A percentile compares a stretch with the other conserved stretches of the same genome.
These are phyloP conservation scores for Microcaecilia unicolor DNA, from an alignment of 2,797 vertebrate species.

Conservation along the genomic window DNA sequence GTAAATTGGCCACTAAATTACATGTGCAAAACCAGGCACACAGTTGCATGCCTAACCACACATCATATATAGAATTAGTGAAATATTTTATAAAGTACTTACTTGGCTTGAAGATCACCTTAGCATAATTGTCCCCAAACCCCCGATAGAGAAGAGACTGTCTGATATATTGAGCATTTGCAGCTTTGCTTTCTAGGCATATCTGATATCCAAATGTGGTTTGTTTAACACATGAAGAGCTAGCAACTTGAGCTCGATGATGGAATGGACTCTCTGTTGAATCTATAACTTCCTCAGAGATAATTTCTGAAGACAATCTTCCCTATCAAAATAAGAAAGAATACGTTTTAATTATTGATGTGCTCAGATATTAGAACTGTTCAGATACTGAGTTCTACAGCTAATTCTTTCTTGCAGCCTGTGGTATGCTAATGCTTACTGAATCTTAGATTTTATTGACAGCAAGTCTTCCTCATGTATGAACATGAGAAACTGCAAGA, in stretches of 20 bases:
- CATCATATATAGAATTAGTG: no score
- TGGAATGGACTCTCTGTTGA: background rate
- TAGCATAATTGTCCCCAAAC: slow-evolving; percentile 27
- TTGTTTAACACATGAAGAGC: slow-evolving; percentile 8
- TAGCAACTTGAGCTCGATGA: background rate
- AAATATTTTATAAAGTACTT: no score
- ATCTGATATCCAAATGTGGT: slow-evolving; percentile 35
- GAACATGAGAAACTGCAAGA: no score
- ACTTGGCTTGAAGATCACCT: slow-evolving; percentile 34
- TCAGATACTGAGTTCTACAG: no score
- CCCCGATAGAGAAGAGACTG: slow-evolving; percentile 26
- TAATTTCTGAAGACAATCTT: slow-evolving; percentile 13
- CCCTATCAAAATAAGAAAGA: slow-evolving; percentile 18
- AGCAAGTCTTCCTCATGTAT: no score
- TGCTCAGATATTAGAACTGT: no score
- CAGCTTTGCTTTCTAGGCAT: slow-evolving; percentile 25
- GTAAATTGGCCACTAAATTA: no score
- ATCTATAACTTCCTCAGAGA: slow-evolving; percentile 6
- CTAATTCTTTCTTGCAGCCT: no score
- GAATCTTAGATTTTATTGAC: no score
- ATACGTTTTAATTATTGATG: background rate
- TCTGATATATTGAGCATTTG: slow-evolving; percentile 19
- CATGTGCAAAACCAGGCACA: no score
- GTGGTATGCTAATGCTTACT: no score
- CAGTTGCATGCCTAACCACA: no score